Evolutionary conservation across 2,888 invertebrate species (phyloP), one percentile per base, ranked within the genome.

Genomic region (Mythimna lalbum): DNA sequence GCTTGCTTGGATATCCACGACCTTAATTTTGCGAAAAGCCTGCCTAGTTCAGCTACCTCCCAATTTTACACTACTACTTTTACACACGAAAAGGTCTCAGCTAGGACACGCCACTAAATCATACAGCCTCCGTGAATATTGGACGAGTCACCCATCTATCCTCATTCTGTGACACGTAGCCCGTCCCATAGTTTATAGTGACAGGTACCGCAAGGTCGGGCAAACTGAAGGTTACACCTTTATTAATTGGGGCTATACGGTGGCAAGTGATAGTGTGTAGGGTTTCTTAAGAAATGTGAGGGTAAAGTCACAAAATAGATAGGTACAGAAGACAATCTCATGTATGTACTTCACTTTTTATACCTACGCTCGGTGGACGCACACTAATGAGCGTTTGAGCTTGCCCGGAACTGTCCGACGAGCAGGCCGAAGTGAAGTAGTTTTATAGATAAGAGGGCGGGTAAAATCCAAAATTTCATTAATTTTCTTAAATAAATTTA

Each of bases 51-150:
- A 21, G 14, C 3, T 2, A 31, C 27, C n/a, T 39, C 4, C 9
- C 39, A 55, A 59, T 23, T 23, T 23, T 1, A n/a, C 47, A 27
- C 57, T 21, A 4, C 33, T 12, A 76, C 31, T 78, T 72, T 56
- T 43, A 7, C 19, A 9, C 17, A n/a, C 19, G n/a, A 53, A 69
- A 70, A 61, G 33, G 49, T 5, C 50, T n/a, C 19, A 12, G 21
- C 19, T 39, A 21, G 21, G 57, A 17, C 56, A 33, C 39, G 2
- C 23, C 23, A 55, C 21, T 65, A 43, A 50, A 57, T 78, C 77
- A 76, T 73, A 76, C 7, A 55, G 23, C 17, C n/a, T 17, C 31
- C 31, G 39, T 81, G 78, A 69, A 81, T 67, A 69, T 77, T 61
- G 47, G 53, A 61, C 31, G 50, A 63, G 63, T 33, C 23, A 36